These are phyloP conservation scores for Cairina moschata DNA, from an alignment of 2,113 vertebrate species.

Conservation along the genomic window DNA sequence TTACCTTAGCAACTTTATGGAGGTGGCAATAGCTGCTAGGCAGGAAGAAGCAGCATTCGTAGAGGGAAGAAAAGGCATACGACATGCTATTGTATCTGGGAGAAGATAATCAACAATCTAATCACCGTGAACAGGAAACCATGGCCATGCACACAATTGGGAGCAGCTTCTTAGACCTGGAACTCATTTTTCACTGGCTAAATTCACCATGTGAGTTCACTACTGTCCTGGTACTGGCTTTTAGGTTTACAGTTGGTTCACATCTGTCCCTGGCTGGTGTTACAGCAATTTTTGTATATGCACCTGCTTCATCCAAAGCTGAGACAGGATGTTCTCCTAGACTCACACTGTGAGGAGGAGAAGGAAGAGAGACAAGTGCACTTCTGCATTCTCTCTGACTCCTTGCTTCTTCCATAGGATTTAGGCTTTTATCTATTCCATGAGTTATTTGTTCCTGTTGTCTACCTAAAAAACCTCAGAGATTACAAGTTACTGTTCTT, in stretches of 20 bases:
- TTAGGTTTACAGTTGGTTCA: background rate
- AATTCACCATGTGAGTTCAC: background rate
- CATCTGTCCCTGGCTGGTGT: background rate
- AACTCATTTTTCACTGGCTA: background rate
- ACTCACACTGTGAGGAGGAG: background rate
- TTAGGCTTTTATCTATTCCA: background rate
- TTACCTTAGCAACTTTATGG: background rate
- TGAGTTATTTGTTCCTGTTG: background rate
- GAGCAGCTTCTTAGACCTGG: background rate
- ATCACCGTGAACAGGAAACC: background rate
- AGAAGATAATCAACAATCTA: background rate
- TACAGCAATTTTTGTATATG: background rate
- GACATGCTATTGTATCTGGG: background rate
- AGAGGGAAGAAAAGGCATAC: background rate
- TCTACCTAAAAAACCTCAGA: background rate
- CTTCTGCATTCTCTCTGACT: background rate
- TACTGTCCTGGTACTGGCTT: background rate
- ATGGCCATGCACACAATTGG: background rate
- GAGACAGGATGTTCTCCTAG: background rate
- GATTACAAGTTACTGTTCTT: background rate
- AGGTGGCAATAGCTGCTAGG: background rate
- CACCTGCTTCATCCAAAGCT: background rate
- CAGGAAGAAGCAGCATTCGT: constrained; percentile 2
- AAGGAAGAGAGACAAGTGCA: background rate
- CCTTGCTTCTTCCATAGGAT: background rate